Evolutionary conservation across 1,140 invertebrate genomes (phyloP).

Genomic region (Kradibia gibbosae): DNA sequence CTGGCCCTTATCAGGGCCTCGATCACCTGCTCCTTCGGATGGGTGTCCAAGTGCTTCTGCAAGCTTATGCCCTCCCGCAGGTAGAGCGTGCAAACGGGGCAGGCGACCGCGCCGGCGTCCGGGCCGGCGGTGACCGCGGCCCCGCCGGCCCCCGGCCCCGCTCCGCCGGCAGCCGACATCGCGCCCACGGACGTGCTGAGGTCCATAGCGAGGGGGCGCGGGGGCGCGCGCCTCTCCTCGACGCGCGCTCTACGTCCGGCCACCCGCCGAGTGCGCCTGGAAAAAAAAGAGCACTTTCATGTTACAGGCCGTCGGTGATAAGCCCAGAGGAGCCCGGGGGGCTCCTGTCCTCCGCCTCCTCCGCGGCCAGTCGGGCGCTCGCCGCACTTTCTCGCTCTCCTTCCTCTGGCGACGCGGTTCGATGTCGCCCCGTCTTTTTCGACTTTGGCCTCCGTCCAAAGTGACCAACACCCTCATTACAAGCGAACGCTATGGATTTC

Average conservation of each 20-base stretch:
- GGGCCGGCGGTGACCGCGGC: too few species aligned
- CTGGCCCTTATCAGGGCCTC: constrained; percentile 80
- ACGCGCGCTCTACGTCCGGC: background rate
- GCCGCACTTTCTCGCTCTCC: too few species aligned
- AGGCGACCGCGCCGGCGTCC: constrained; percentile 69
- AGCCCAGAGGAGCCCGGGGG: too few species aligned
- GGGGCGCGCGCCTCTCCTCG: background rate
- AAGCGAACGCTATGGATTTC: too few species aligned
- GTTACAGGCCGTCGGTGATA: too few species aligned
- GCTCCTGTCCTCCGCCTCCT: too few species aligned
- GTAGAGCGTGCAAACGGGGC: constrained; percentile 87
- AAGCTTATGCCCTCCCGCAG: constrained; percentile 85
- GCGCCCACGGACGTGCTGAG: constrained; percentile 46
- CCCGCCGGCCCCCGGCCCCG: too few species aligned
- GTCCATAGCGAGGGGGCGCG: constrained; percentile 53
- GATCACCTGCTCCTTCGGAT: constrained; percentile 89
- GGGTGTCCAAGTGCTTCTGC: constrained; percentile 84
- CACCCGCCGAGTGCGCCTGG: background rate
- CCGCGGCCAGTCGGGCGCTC: too few species aligned
- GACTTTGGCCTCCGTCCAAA: too few species aligned
- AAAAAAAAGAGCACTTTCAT: background rate
- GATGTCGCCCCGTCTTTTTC: too few species aligned
- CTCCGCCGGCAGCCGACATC: constrained; percentile 9
- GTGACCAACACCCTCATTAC: too few species aligned
- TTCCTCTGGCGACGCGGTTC: too few species aligned